These are phyloP conservation scores for Platycercus adscitus DNA, from an alignment of 2,113 vertebrate species.

Conservation along the genomic window DNA sequence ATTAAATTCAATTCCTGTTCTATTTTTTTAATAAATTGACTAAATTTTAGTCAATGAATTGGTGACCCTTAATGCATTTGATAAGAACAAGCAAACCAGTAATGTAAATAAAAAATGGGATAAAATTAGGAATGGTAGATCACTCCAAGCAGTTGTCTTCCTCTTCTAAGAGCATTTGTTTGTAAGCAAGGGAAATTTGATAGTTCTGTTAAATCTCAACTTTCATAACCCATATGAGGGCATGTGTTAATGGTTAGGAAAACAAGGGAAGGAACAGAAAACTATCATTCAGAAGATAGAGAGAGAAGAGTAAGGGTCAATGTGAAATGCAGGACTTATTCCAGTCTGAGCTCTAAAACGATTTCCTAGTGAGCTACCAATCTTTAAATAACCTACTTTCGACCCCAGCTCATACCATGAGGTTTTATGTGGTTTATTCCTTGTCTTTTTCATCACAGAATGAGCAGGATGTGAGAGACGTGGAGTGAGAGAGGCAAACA, in stretches of 20 bases:
- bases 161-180: background rate
- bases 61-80: background rate
- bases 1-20: background rate
- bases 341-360: background rate
- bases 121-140: background rate
- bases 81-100: background rate
- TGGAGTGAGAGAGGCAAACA: background rate
- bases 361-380: background rate
- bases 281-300: background rate
- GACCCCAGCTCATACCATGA: background rate
- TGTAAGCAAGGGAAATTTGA: background rate
- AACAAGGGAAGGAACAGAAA: background rate
- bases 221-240: background rate
- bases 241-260: background rate
- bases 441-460: background rate
- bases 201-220: background rate
- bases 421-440: background rate
- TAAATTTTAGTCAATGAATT: background rate
- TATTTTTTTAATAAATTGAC: background rate
- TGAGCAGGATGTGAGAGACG: background rate
- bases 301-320: background rate
- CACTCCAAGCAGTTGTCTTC: background rate
- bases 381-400: background rate
- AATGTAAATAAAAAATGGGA: background rate
- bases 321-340: background rate